phyloP scores from a whole-genome alignment of 1,140 invertebrate species.

The Pentalonia nigronervosa region DNA sequence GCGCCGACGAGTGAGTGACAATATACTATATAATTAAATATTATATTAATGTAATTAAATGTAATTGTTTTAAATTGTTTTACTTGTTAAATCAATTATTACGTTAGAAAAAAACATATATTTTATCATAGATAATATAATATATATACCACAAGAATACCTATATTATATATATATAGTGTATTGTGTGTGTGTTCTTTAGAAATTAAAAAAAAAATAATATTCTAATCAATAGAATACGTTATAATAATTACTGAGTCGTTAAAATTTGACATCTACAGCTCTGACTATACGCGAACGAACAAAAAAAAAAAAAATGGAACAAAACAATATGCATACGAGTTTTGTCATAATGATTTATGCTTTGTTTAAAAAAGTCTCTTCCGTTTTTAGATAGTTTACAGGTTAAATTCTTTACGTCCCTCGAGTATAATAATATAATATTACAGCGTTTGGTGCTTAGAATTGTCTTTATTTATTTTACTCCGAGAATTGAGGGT shows the following conservation, averaged over 20 bases:
- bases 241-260: neutral
- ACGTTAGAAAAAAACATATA: neutral
- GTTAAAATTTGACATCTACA: neutral
- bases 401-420: neutral
- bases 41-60: neutral
- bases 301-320: neutral
- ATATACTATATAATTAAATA: neutral
- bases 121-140: neutral
- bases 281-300: neutral
- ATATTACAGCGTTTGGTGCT: neutral
- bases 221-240: neutral
- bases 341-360: conserved; percentile 12
- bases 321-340: neutral
- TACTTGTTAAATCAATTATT: neutral
- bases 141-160: neutral
- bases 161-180: neutral
- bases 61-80: neutral
- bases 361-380: neutral
- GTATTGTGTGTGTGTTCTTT: neutral
- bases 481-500: neutral
- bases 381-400: conserved; percentile 9
- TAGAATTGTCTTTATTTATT: neutral
- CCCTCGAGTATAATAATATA: neutral
- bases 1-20: conserved; percentile 45
- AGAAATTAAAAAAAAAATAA: conserved; percentile 5